Conservation (phyloP, 2,797 vertebrate genomes). For the Sebastes diaconus region DNA sequence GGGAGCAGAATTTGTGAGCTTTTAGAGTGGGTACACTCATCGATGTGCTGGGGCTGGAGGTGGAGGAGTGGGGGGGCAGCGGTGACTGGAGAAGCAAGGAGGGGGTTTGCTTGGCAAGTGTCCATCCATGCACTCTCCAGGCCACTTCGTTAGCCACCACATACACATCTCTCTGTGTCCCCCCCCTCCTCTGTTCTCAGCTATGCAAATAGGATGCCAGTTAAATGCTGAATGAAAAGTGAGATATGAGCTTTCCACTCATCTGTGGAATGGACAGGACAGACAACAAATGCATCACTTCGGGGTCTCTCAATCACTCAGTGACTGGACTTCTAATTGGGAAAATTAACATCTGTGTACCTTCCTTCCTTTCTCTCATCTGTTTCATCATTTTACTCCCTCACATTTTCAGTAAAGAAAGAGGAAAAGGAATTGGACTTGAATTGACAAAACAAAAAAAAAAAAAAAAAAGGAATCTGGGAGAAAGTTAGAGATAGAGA, state of each 20-base stretch:
- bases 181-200: constrained; percentile 32
- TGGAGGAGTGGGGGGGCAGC: not conserved
- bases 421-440: not conserved
- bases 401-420: not conserved
- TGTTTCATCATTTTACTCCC: not conserved
- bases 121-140: constrained; percentile 81
- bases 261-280: constrained; percentile 32
- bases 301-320: not conserved
- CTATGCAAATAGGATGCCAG: constrained; percentile 76
- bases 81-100: constrained; percentile 36
- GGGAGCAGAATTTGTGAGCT: constrained; percentile 85
- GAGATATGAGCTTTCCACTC: constrained; percentile 69
- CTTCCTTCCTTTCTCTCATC: not conserved
- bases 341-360: not conserved
- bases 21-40: constrained; percentile 82
- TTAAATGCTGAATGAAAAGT: constrained; percentile 69
- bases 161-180: constrained; percentile 27
- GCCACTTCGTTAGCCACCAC: constrained; percentile 69
- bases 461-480: not conserved
- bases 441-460: not conserved
- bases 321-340: not conserved
- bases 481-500: constrained; percentile 46
- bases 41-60: constrained; percentile 32
- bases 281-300: not conserved
- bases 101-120: constrained; percentile 74